A percentile compares a stretch with the other conserved stretches of the same genome.
Conservation (phyloP, 1,140 invertebrate genomes). For the Brachionus koreanus region DNA sequence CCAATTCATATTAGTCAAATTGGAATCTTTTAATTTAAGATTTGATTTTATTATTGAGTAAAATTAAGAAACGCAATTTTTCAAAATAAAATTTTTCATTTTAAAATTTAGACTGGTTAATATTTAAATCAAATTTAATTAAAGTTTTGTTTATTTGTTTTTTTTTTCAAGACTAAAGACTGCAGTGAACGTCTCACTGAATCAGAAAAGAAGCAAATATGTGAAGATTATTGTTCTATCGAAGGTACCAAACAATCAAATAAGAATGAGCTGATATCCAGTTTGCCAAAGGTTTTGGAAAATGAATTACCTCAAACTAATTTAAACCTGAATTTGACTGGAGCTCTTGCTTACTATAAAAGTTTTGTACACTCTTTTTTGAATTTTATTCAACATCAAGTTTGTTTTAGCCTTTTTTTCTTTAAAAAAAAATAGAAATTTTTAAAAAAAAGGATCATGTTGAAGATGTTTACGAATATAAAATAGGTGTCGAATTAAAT, state of each 20-base stretch:
- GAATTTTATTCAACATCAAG: not conserved
- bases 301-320: not conserved
- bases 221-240: not conserved
- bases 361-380: slow-evolving; percentile 34
- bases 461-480: not conserved
- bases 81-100: not conserved
- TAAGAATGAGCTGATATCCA: not conserved
- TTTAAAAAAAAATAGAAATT: not conserved
- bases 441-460: not conserved
- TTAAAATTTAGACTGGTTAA: not conserved
- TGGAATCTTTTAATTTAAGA: not conserved
- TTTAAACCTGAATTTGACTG: not conserved
- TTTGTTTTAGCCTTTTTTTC: not conserved
- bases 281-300: not conserved
- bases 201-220: not conserved
- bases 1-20: not conserved
- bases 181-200: not conserved
- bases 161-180: not conserved
- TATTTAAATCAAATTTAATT: not conserved
- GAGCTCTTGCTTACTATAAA: slow-evolving; percentile 30
- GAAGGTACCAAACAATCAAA: not conserved
- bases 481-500: slow-evolving; percentile 14
- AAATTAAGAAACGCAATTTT: not conserved
- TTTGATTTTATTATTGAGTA: not conserved
- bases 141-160: not conserved